Conservation (phyloP, 1,140 invertebrate species). For the Drosophila sproati region DNA sequence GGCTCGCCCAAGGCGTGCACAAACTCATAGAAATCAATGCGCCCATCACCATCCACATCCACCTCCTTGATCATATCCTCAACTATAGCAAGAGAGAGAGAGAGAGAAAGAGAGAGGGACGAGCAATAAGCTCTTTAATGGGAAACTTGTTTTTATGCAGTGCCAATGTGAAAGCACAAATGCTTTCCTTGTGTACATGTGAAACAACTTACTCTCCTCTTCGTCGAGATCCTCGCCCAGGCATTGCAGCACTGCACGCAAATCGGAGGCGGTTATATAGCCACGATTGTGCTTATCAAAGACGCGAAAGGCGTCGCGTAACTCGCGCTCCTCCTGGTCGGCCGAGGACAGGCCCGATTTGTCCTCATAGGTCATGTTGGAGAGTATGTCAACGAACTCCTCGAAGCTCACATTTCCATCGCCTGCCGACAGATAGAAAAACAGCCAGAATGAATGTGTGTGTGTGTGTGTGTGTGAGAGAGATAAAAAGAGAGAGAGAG, state of each 20-base stretch:
- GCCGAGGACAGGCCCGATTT: constrained; percentile 87
- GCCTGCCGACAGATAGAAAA: constrained; percentile 85
- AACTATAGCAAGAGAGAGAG: constrained; percentile 86
- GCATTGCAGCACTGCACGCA: constrained; percentile 93
- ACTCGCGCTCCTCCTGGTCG: constrained; percentile 93
- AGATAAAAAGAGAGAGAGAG: no score
- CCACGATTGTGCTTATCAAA: constrained; percentile 95
- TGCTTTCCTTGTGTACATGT: no score
- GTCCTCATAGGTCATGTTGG: constrained; percentile 89
- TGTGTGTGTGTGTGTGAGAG: no score
- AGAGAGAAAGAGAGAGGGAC: constrained; percentile 28
- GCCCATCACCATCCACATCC: constrained; percentile 94
- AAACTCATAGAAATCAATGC: constrained; percentile 96
- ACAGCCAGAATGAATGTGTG: background rate
- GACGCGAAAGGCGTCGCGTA: constrained; percentile 94
- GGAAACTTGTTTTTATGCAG: constrained; percentile 18
- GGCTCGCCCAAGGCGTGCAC: constrained; percentile 93
- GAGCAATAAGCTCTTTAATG: background rate
- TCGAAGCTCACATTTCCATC: constrained; percentile 96
- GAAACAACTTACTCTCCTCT: constrained; percentile 89
- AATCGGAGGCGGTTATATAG: constrained; percentile 93
- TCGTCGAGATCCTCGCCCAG: constrained; percentile 93
- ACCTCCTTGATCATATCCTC: constrained; percentile 97
- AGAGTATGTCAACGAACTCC: constrained; percentile 96
- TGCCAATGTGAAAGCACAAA: no score